Base-by-base conservation (phyloP, 2,888 invertebrate species). In the Stenichneumon culpator region DNA sequence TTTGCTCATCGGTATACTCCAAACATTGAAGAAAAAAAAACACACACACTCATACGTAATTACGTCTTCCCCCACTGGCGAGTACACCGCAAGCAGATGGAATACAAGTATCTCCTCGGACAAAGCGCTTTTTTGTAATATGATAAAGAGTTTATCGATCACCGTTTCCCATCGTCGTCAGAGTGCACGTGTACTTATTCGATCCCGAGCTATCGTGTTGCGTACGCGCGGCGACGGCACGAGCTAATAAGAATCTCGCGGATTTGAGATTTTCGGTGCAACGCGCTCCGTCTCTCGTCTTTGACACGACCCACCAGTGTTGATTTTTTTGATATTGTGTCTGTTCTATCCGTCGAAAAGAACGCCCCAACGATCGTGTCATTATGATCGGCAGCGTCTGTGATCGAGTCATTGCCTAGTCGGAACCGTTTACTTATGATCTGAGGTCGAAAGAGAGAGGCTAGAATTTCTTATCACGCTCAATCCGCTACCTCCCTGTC, bases 381-480 rank as follows among this genome's bases (percentile, higher is more conserved):
- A 77, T 72, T 67, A 83, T 86, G 82, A 72, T 69, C 72, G 68
- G 50, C 75, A 19, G 57, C 75, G 36, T 74, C 65, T 67, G 63
- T 57, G 54, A 39, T 63, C 69, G 36, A 32, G 32, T 52, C 11
- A 11, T 54, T 22, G 63, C 60, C 14, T 74, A 60, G 60, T 25
- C 36, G 70, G 44, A 16, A 4, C 16, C 32, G 16, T 69, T 65
- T 22, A 54, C 25, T 57, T 67, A 54, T 32, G 65, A 52, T 67
- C 74, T 19, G n/a, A 28, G n/a, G 39, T 25, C 44, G 36, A 57
- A 28, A 47, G 47, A 77, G 60, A 70, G 67, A 77, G 65, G 65
- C 67, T 67, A 77, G 65, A 75, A 63, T 79, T 85, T 57, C 67
- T 72, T 69, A 79, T 79, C 78, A 85, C 82, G 70, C 79, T 79